Evolutionary conservation across 2,888 invertebrate genomes (phyloP).

Genomic region (Acronicta alni): DNA sequence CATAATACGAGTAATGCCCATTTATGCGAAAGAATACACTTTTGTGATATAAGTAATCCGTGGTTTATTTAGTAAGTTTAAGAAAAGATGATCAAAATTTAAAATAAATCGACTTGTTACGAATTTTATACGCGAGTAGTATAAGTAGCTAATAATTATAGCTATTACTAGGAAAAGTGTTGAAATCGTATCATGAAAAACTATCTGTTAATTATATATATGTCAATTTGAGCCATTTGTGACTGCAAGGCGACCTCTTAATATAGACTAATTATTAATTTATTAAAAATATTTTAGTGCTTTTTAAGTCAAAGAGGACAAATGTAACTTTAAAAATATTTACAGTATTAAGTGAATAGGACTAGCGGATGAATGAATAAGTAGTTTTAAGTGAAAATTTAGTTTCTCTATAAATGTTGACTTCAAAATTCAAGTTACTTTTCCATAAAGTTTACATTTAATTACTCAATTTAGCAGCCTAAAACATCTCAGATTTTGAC

Average conservation of each 20-base stretch:
- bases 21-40: background rate
- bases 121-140: too few species aligned
- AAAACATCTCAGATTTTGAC: conserved; percentile 44
- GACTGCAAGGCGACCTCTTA: conserved; percentile 28
- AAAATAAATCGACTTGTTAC: too few species aligned
- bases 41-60: too few species aligned
- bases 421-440: conserved; percentile 26
- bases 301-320: conserved; percentile 64
- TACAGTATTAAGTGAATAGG: conserved; percentile 58
- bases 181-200: too few species aligned
- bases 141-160: too few species aligned
- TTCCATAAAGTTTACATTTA: conserved; percentile 12
- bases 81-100: too few species aligned
- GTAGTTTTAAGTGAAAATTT: conserved; percentile 52
- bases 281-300: conserved; percentile 55
- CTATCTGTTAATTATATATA: too few species aligned
- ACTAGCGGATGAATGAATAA: conserved; percentile 70
- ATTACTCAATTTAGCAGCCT: conserved; percentile 33
- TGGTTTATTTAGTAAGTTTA: background rate
- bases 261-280: conserved; percentile 36
- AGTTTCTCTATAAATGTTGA: conserved; percentile 24
- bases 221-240: background rate
- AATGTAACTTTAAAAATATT: conserved; percentile 56
- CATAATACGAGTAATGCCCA: too few species aligned
- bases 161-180: too few species aligned